Conservation (phyloP, 2,888 invertebrate genomes). For the Pseudoips prasinana region DNA sequence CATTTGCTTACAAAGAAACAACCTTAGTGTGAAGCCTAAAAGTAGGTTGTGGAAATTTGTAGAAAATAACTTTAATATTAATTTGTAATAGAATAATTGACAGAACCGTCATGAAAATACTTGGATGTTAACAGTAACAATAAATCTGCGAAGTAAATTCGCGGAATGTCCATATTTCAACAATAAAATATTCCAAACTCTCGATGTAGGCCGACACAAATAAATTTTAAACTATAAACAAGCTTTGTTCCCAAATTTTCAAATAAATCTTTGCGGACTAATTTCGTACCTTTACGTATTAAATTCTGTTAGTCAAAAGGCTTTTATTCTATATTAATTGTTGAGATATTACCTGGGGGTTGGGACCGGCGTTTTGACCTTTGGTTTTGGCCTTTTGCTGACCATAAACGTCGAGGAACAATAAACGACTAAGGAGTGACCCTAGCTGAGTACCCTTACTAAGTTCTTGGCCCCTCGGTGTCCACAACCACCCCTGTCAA, state of each 20-base stretch:
- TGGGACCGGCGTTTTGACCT: conserved; percentile 55
- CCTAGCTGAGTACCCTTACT: conserved; percentile 60
- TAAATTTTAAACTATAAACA: conserved; percentile 41
- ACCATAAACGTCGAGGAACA: conserved; percentile 79
- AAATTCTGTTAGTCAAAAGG: conserved; percentile 36
- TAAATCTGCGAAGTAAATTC: conserved; percentile 26
- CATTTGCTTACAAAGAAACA: too few species aligned
- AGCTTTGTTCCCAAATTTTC: conserved; percentile 43
- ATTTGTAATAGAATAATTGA: too few species aligned
- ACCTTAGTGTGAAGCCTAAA: too few species aligned
- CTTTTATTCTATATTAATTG: conserved; percentile 61
- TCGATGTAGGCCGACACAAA: conserved; percentile 36
- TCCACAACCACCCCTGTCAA: conserved; percentile 76
- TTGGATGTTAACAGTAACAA: conserved; percentile 9
- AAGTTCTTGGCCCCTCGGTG: conserved; percentile 71
- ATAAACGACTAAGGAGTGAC: conserved; percentile 72
- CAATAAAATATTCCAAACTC: conserved; percentile 40
- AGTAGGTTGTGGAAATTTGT: too few species aligned
- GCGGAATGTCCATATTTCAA: conserved; percentile 35
- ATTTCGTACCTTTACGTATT: conserved; percentile 47
- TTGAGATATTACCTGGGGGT: conserved; percentile 57
- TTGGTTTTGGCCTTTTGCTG: conserved; percentile 69
- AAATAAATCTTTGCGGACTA: conserved; percentile 49
- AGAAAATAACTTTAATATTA: too few species aligned
- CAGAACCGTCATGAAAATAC: conserved; percentile 1